Evolutionary conservation across 1,140 invertebrate genomes (phyloP).

Genomic region (Lepidurus couesii): DNA sequence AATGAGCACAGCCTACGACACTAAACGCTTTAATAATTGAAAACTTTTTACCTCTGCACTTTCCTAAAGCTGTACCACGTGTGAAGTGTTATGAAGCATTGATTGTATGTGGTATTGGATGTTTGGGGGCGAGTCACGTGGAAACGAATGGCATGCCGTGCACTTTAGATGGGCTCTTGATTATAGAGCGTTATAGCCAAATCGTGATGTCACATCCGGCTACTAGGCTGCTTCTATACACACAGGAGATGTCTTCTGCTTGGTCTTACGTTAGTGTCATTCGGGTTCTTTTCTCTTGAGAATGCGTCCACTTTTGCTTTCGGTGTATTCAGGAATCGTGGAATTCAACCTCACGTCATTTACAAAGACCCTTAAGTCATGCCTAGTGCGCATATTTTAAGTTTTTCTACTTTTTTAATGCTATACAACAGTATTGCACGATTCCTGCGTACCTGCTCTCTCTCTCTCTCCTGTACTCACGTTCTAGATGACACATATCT

Average conservation of each 20-base stretch:
- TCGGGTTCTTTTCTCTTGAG: not conserved
- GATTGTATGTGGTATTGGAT: not conserved
- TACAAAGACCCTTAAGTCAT: not conserved
- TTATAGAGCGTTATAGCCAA: conserved; percentile 6
- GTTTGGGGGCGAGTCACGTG: not conserved
- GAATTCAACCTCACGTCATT: not conserved
- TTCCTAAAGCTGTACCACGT: too few species aligned
- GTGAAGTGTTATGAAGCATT: too few species aligned
- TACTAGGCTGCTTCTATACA: not conserved
- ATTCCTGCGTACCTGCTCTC: not conserved
- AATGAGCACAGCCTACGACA: too few species aligned
- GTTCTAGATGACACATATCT: not conserved
- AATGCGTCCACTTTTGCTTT: not conserved
- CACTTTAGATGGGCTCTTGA: not conserved
- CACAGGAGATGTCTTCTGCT: not conserved
- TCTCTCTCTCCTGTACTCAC: not conserved
- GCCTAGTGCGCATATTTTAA: not conserved
- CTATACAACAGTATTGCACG: not conserved
- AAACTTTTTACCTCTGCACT: too few species aligned
- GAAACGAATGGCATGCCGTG: not conserved
- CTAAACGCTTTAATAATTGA: too few species aligned
- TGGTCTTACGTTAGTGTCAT: not conserved
- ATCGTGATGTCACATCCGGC: not conserved
- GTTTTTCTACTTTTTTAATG: not conserved
- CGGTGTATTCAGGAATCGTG: not conserved